phyloP scores from a whole-genome alignment of 2,113 vertebrate genomes.

The Progne subis region DNA sequence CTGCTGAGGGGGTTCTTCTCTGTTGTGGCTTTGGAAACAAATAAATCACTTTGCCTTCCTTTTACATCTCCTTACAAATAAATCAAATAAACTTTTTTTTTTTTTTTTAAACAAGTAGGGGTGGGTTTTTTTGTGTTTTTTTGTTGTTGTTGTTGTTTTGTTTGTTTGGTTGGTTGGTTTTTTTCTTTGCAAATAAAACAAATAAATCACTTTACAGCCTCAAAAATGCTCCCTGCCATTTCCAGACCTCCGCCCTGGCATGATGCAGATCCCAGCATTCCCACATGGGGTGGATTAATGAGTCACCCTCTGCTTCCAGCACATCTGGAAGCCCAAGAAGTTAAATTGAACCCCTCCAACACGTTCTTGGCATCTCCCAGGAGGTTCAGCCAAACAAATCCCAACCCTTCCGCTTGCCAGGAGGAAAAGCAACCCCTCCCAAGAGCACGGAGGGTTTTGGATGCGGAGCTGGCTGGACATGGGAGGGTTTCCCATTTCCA shows the following conservation, averaged over 20 bases:
- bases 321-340: background rate
- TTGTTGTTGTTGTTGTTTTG: too few relatives aligned
- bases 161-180: too few relatives aligned
- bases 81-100: background rate
- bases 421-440: background rate
- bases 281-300: background rate
- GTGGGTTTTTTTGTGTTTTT: too few relatives aligned
- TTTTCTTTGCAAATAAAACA: background rate
- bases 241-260: background rate
- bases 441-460: rapidly evolving
- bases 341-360: background rate
- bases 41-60: background rate
- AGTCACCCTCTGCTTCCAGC: background rate
- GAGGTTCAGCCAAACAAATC: background rate
- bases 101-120: background rate
- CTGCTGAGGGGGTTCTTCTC: background rate
- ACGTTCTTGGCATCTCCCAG: background rate
- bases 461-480: background rate
- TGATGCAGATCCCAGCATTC: background rate
- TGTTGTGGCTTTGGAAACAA: background rate
- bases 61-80: background rate
- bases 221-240: background rate
- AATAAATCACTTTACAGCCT: background rate
- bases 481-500: background rate
- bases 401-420: background rate